Conservation (phyloP, 2,888 invertebrate genomes). For the Drosophila leonis region DNA sequence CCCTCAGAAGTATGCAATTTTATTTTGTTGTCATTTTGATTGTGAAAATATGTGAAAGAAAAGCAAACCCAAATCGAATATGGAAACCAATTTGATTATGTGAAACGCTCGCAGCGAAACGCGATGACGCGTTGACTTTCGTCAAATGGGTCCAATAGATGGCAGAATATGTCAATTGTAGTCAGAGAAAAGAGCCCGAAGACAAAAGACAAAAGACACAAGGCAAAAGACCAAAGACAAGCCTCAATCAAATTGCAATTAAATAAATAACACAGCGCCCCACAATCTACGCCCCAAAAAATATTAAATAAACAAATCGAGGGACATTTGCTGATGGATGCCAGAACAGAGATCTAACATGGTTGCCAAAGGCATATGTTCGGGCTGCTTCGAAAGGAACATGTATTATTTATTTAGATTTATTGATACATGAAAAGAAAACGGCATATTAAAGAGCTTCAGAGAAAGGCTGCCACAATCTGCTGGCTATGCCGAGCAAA, state of each 20-base stretch:
- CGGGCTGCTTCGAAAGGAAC: conserved; percentile 17
- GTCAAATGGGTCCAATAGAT: conserved; percentile 4
- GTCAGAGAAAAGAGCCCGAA: conserved; percentile 18
- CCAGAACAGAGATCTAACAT: neutral
- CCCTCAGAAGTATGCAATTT: conserved; percentile 62
- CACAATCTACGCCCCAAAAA: conserved; percentile 43
- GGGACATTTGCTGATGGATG: conserved; percentile 60
- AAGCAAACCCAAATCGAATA: conserved; percentile 44
- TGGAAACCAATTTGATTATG: conserved; percentile 64
- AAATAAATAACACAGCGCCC: conserved; percentile 57
- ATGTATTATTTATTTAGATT: neutral
- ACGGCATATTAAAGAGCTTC: neutral
- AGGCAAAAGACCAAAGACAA: conserved; percentile 48
- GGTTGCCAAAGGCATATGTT: conserved; percentile 5
- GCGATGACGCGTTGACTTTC: conserved; percentile 39
- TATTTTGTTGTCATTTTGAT: conserved; percentile 22
- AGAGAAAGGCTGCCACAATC: too few relatives aligned
- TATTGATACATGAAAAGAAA: conserved; percentile 41
- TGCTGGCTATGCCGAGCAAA: conserved; percentile 4
- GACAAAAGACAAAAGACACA: conserved; percentile 19
- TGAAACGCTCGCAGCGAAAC: conserved; percentile 55
- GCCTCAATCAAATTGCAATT: conserved; percentile 70
- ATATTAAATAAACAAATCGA: conserved; percentile 64
- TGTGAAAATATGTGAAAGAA: conserved; percentile 42
- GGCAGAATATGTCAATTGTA: conserved; percentile 29